phyloP scores from a whole-genome alignment of 2,888 invertebrate species.

The Pachliopta kotzebuea region DNA sequence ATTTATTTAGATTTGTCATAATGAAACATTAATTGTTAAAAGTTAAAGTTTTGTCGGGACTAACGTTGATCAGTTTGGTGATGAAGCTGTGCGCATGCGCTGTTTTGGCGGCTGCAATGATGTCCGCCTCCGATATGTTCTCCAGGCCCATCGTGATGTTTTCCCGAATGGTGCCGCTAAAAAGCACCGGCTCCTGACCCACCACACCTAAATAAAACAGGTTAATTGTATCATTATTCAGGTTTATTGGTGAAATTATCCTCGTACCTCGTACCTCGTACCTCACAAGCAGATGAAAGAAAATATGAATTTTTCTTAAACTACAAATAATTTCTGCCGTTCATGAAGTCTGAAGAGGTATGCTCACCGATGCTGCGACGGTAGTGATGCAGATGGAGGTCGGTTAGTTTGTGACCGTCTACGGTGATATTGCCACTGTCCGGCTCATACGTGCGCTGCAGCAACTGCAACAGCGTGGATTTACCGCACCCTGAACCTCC shows the following conservation, averaged over 20 bases:
- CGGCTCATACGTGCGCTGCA: conserved; percentile 87
- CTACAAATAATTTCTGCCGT: not conserved
- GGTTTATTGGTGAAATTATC: not conserved
- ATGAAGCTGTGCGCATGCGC: conserved; percentile 90
- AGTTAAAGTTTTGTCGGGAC: no score
- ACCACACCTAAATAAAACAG: conserved; percentile 85
- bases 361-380: conserved; percentile 60
- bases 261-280: not conserved
- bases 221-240: not conserved
- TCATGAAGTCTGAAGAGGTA: not conserved
- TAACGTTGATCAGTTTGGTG: conserved; percentile 83
- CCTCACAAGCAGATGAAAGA: no score
- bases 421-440: conserved; percentile 77
- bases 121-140: conserved; percentile 81
- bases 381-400: conserved; percentile 80
- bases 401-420: conserved; percentile 82
- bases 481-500: conserved; percentile 90
- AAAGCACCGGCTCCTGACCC: conserved; percentile 93
- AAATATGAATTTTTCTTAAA: no score
- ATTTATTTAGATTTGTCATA: no score
- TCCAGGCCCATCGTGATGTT: conserved; percentile 86
- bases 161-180: conserved; percentile 87
- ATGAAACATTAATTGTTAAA: no score
- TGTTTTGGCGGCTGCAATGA: conserved; percentile 84
- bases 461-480: conserved; percentile 88